Evolutionary conservation across 2,888 invertebrate genomes (phyloP), one percentile per base, ranked within the genome.

Genomic region (Abscondita cerata): DNA sequence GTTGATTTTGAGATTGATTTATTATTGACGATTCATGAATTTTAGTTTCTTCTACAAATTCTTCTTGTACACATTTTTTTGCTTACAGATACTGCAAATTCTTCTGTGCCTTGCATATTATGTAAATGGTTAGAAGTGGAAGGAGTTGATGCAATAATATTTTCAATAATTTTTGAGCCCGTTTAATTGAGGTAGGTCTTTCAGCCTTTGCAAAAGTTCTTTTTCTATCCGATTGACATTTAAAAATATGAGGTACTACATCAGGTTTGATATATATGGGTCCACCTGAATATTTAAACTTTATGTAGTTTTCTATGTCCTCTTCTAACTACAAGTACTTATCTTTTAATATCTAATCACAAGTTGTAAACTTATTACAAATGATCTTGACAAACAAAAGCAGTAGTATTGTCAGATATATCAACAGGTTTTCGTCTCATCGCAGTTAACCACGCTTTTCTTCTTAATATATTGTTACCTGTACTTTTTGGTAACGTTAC

Each of bases 331-430:
- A 16, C 6, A 41, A 15, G 18, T 41, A 41, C 11, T 41, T 41
- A 15, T 5, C 9, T 12, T 16, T 41, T 41, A n/a, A n/a, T n/a
- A n/a, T n/a, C n/a, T 18, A 41, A 15, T 13, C 16, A 2, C 11
- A 40, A 1, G 4, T 41, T 16, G 54, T 48, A 15, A 4, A 41
- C 41, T 46, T 46, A 46, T 19, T 50, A 40, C 16, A 36, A 52
- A 52, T 59, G 40, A 52, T 33, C 47, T 59, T 47, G 15, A 55
- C 41, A 48, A n/a, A 54, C 13, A 20, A 13, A 50, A 1, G 34
- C 50, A 6, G 8, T 15, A 4, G 50, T 50, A 33, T 50, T 12
- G 19, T 50, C n/a, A 2, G 50, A 50, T 5, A 50, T 33, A 50
- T 50, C 50, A 3, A 1, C 4, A 1, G 33, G 11, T 5, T 12